Conservation (phyloP, 2,113 vertebrate species). For the Microtus richardsoni region DNA sequence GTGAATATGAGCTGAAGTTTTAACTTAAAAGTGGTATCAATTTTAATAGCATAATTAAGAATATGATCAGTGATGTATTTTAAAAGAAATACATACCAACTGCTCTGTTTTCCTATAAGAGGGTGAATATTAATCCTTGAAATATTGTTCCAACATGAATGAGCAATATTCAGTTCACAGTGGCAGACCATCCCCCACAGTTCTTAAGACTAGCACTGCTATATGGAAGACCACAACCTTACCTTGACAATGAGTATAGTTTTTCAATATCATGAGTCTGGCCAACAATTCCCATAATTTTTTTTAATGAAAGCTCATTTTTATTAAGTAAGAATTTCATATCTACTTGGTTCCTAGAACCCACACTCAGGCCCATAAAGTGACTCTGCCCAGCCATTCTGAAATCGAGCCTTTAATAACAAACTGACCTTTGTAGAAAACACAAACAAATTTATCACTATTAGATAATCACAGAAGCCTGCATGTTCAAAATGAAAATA, state of each 20-base stretch:
- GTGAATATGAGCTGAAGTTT: constrained; percentile 68
- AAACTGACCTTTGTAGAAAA: not conserved
- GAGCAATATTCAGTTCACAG: constrained; percentile 41
- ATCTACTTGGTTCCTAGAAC: constrained; percentile 26
- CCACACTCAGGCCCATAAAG: not conserved
- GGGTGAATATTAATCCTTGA: not conserved
- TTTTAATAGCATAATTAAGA: constrained; percentile 44
- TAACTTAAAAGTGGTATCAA: constrained; percentile 55
- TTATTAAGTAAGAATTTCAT: not conserved
- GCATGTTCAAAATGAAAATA: not conserved
- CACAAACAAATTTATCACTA: not conserved
- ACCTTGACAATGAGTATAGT: constrained; percentile 8
- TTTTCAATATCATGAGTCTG: not conserved
- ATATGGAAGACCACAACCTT: not conserved
- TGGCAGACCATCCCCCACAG: not conserved
- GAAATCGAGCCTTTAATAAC: constrained; percentile 19
- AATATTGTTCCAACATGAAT: constrained; percentile 11
- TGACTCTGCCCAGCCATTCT: constrained; percentile 3
- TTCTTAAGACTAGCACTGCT: not conserved
- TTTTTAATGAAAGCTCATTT: constrained; percentile 2
- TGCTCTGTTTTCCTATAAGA: constrained; percentile 55
- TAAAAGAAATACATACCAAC: constrained; percentile 41
- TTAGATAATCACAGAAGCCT: not conserved
- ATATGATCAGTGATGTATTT: not conserved
- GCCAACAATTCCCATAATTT: not conserved